Evolutionary conservation across 1,140 invertebrate species (phyloP), one percentile per base, ranked within the genome.

Genomic region (Brachionus angularis): DNA sequence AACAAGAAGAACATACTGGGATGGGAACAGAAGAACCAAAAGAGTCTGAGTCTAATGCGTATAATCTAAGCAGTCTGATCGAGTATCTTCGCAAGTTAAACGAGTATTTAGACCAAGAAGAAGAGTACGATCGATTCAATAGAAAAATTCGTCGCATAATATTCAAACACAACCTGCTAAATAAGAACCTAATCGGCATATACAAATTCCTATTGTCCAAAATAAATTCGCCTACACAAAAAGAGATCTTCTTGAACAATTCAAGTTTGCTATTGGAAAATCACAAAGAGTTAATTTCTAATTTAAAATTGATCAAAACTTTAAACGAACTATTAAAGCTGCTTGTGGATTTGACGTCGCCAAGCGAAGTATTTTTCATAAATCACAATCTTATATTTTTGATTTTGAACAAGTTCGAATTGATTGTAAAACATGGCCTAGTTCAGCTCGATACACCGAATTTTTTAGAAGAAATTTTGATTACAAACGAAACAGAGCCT

Each of bases 51-150:
- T 29, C 4, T 14, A 42, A 42, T 14, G 3, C 16, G 4, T n/a
- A 39, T 5, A 58, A 58, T 23, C 23, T 58, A 21, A 58, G 33
- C 25, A 36, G 23, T 5, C 53, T 58, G 18, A 18, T 58, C 2
- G 34, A 58, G 3, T 58, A 58, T 36, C 12, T 58, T 42, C n/a
- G 36, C 14, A 58, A 58, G 39, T 39, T 58, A 39, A 58, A 58
- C 25, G 53, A 58, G 8, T 58, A 33, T 39, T 39, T 58, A 23
- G 33, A 36, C 14, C 34, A 23, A 23, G 53, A 58, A n/a, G 53
- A 58, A 39, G 53, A 58, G 18, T 58, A 36, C 27, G 53, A 58
- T 14, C 33, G 33, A 3, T 8, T 39, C 27, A 16, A 58, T 18
- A n/a, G 53, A 39, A 58, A 58, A 39, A 58, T 58, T 1, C 33